phyloP scores from a whole-genome alignment of 2,113 vertebrate genomes.

The Colistium nudipinnis region DNA sequence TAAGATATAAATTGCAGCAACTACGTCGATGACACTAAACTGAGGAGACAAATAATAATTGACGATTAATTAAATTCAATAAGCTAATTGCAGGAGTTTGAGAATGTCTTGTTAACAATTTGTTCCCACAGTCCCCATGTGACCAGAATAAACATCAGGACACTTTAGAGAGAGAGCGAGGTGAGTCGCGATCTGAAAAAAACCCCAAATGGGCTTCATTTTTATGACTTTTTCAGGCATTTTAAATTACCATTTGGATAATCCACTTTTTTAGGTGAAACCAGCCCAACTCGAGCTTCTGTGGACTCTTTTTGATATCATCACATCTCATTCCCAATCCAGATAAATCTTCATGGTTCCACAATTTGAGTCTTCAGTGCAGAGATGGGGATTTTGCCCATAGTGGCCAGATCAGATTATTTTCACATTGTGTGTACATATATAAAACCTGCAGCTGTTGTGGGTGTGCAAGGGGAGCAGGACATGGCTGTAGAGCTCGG shows the following conservation, averaged over 20 bases:
- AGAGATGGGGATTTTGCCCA: conserved; percentile 47
- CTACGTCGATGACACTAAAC: no score
- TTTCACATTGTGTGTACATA: conserved; percentile 44
- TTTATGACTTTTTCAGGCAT: neutral
- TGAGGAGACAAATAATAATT: no score
- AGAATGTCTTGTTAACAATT: no score
- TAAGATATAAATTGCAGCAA: no score
- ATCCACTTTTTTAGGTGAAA: neutral
- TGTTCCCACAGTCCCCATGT: no score
- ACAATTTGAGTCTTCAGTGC: conserved; percentile 36
- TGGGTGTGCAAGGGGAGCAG: conserved; percentile 14
- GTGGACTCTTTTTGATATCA: conserved; percentile 29
- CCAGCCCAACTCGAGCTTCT: conserved; percentile 23
- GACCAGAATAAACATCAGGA: no score
- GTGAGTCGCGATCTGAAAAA: no score
- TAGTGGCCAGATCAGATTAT: conserved; percentile 37
- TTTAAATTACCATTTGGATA: neutral
- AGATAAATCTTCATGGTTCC: conserved; percentile 43
- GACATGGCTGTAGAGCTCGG: conserved; percentile 6
- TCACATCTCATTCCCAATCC: conserved; percentile 45
- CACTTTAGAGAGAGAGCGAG: no score
- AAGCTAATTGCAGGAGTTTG: no score
- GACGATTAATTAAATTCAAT: no score
- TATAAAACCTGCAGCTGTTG: conserved; percentile 67
- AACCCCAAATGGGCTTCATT: neutral